phyloP scores from a whole-genome alignment of 2,113 vertebrate genomes.

The Serilophus lunatus region DNA sequence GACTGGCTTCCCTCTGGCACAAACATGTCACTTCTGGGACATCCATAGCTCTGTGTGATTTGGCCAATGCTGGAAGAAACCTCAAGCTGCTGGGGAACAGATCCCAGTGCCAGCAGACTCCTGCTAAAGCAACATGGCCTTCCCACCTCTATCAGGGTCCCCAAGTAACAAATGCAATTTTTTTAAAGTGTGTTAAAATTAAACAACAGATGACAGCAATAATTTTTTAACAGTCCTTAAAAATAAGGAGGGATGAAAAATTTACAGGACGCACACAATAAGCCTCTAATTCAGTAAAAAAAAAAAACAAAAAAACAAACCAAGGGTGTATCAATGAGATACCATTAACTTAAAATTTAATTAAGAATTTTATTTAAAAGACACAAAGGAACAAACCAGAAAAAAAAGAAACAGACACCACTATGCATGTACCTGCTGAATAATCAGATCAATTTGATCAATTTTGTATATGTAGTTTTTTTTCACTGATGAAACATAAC shows the following conservation, averaged over 20 bases:
- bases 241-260: neutral
- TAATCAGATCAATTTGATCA: neutral
- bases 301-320: too few relatives aligned
- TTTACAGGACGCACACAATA: neutral
- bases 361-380: neutral
- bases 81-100: neutral
- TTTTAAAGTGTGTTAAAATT: neutral
- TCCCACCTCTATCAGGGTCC: neutral
- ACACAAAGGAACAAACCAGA: neutral
- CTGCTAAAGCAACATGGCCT: neutral
- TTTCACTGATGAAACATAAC: fast-evolving
- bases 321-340: neutral
- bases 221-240: neutral
- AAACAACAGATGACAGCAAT: neutral
- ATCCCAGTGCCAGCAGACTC: neutral
- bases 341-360: neutral
- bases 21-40: conserved; percentile 23
- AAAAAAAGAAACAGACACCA: neutral
- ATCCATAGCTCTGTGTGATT: neutral
- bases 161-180: neutral
- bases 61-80: neutral
- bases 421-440: neutral
- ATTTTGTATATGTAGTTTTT: neutral
- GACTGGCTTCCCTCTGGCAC: conserved; percentile 32
- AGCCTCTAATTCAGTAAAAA: neutral